Conservation (phyloP, 2,888 invertebrate genomes). For the Erynnis tages region DNA sequence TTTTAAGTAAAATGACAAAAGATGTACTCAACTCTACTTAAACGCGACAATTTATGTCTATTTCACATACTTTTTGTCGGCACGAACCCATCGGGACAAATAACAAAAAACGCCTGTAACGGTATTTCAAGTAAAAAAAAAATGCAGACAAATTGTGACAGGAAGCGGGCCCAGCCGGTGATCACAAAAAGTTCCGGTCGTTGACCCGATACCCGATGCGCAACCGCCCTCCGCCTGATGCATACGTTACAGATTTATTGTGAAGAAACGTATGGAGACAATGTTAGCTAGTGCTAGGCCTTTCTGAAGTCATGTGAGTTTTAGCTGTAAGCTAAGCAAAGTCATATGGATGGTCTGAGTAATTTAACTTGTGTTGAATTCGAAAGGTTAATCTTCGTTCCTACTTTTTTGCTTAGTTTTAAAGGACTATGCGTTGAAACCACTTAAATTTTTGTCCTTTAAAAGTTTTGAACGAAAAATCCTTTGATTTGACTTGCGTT, state of each 20-base stretch:
- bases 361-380: too few relatives aligned
- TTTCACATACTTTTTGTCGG: background rate
- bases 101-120: constrained; percentile 51
- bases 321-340: too few relatives aligned
- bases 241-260: constrained; percentile 7
- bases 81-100: constrained; percentile 23
- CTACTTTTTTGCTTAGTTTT: too few relatives aligned
- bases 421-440: too few relatives aligned
- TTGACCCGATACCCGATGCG: constrained; percentile 51
- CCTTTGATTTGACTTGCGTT: too few relatives aligned
- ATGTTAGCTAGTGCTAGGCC: too few relatives aligned
- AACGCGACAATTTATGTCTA: constrained; percentile 1
- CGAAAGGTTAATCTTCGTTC: too few relatives aligned
- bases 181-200: constrained; percentile 63
- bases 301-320: too few relatives aligned
- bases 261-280: too few relatives aligned
- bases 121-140: constrained; percentile 53
- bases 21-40: background rate
- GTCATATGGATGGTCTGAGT: too few relatives aligned
- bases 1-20: background rate
- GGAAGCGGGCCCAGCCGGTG: constrained; percentile 74
- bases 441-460: too few relatives aligned
- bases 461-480: too few relatives aligned
- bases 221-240: constrained; percentile 44
- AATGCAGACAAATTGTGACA: constrained; percentile 73